Evolutionary conservation across 1,140 invertebrate species (phyloP), one percentile per base, ranked within the genome.

Genomic region (Lasioglossum baleicum): DNA sequence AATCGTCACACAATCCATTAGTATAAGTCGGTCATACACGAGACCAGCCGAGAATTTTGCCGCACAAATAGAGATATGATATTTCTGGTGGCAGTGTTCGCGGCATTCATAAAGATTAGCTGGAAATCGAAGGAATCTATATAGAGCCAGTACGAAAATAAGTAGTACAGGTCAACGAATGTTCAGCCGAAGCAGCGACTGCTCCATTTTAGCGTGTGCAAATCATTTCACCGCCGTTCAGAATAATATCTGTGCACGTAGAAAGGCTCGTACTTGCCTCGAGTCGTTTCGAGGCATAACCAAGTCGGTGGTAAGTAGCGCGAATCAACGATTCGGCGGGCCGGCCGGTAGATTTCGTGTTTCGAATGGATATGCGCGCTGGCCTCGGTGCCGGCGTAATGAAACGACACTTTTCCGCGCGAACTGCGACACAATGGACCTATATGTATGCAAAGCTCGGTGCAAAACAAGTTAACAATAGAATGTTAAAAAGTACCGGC

Each of bases 401-500:
- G 26, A 63, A 63, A 31, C 60, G 26, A 63, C 26, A 63, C 22
- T 63, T 63, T 31, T 35, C 13, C 6, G 26, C 26, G 11, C 10
- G 5, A 63, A 63, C 3, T 31, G 60, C 13, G 13, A 13, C 26
- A 35, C 8, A 10, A 26, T 60, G n/a, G 17, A 7, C 17, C 26
- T 42, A 7, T 42, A 31, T n/a, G 20, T 48, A 67, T n/a, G 65
- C n/a, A 15, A 20, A 53, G 35, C 42, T 10, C 56, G 15, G 11
- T 17, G 20, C 8, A 44, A 72, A 31, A 7, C 26, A 17, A 7
- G 2, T 22, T 53, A 53, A 15, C 35, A 22, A n/a, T 6, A 8
- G 35, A 71, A 77, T 77, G 70, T 77, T 51, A 61, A 44, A n/a
- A 77, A 63, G 61, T 35, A 64, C 35, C 17, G 35, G n/a, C 35